Base-by-base conservation (phyloP, 2,797 vertebrate genomes). In the Sarcoramphus papa region DNA sequence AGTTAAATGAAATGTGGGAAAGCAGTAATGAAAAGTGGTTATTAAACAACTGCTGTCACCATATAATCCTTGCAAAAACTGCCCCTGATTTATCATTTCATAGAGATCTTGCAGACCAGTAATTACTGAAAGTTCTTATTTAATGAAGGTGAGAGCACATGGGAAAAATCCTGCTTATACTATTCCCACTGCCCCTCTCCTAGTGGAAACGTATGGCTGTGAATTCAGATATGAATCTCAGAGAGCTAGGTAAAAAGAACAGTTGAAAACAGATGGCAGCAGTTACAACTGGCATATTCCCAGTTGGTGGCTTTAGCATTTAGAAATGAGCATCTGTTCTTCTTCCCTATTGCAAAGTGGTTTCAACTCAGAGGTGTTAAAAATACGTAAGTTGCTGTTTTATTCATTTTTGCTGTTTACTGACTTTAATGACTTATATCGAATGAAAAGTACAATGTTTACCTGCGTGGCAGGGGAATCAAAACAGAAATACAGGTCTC, bases 301-400 rank as follows among this genome's bases (percentile, higher is more conserved):
- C 98, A 98, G 98, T 96, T 98, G 97, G 97, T 98, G 97, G 97
- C 97, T 98, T 97, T 97, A 98, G 96, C 97, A 98, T 98, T 98
- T 98, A 98, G 97, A 98, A 97, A 97, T 96, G 95, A 98, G 98
- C 98, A 98, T 98, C 98, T 98, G 98, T 98, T 98, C 97, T 96
- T 95, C 93, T 97, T 97, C 95, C 85, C 97, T 94, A 86, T 94
- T 96, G 93, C 93, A 97, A 98, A 97, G 91, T 90, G 95, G 68
- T 97, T 97, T 97, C 97, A 97, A 97, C 96, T 98, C 95, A 90
- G 96, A 98, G 96, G 96, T 98, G 98, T 98, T 98, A 97, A 98
- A 98, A 98, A 98, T 97, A 98, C 16, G 14, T 97, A 97, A 98
- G 91, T 97, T 97, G 97, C 95, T 97, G 96, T 97, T 98, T 98